Base-by-base conservation (phyloP, 2,888 invertebrate genomes). In the Odontocerum albicorne region DNA sequence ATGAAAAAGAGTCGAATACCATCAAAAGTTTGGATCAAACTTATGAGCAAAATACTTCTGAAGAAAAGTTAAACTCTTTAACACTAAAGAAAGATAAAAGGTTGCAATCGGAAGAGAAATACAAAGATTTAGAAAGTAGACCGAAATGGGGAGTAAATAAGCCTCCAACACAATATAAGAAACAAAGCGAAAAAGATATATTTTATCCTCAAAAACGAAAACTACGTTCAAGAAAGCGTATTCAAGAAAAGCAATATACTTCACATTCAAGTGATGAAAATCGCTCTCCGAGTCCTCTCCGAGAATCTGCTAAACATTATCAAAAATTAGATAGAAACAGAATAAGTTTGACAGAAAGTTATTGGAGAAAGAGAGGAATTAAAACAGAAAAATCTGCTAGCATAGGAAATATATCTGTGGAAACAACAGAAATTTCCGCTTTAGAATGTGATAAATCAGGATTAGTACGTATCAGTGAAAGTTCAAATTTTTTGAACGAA, bases 171-270 rank as follows among this genome's bases (percentile, higher is more conserved):
- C 86, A 90, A 64, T 93, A 92, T 67, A 81, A 92, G 56, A 92
- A 92, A 66, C 92, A 93, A 72, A 92, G 92, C 66, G 93, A 93
- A 69, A 89, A 92, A 65, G 93, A 93, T 74, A 90, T 90, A 0
- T 85, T 90, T 68, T 91, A 90, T 65, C 83, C 85, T 57, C 85
- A 86, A 68, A 82, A 85, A 66, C 75, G 85, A 59, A 87, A 88
- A 70, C 72, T 85, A 49, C 75, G 85, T 13, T 81, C 84, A 65
- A 83, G 85, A 68, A 78, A 83, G 61, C 80, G 86, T 55, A 78
- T 83, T 46, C 81, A 80, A 67, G 72, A 71, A 16, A 72, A 78
- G 62, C 76, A 77, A 62, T 80, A 81, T 64, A 66, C 78, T 51
- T 78, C 80, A 13, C 81, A 82, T 63, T 83, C 83, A 1, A 84